Conservation (phyloP, 2,113 vertebrate genomes). For the Seriola quinqueradiata region DNA sequence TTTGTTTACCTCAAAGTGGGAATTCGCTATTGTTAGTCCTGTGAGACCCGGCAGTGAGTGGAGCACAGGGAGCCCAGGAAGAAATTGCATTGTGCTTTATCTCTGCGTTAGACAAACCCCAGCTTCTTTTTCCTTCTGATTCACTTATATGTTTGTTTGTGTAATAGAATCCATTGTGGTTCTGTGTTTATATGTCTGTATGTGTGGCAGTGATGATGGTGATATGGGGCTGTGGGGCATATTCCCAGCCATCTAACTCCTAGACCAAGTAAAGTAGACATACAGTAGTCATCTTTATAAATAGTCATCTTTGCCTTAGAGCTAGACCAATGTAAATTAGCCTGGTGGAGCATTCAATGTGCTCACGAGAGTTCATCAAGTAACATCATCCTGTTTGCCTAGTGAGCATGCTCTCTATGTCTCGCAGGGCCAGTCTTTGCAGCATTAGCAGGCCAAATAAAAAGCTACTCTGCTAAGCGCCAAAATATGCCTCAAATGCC, state of each 20-base stretch:
- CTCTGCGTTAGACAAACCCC: constrained; percentile 49
- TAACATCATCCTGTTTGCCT: constrained; percentile 66
- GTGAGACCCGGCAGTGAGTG: constrained; percentile 57
- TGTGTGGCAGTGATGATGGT: neutral
- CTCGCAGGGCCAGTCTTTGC: constrained; percentile 46
- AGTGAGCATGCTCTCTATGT: constrained; percentile 52
- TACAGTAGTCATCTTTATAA: constrained; percentile 64
- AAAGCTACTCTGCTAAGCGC: constrained; percentile 49
- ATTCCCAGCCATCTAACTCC: constrained; percentile 32
- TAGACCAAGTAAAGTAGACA: constrained; percentile 53
- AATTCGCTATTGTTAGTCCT: constrained; percentile 51
- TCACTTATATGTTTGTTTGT: constrained; percentile 59
- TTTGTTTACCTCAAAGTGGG: constrained; percentile 75
- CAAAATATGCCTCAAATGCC: constrained; percentile 32
- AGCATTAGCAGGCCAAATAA: constrained; percentile 58
- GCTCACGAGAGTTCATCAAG: constrained; percentile 74
- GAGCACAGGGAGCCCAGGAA: constrained; percentile 39
- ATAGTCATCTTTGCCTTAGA: constrained; percentile 67
- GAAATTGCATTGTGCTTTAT: constrained; percentile 58
- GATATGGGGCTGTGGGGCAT: constrained; percentile 36
- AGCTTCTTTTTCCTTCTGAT: constrained; percentile 45
- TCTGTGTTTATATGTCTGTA: constrained; percentile 30
- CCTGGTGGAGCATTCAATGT: constrained; percentile 53
- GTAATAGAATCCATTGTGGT: constrained; percentile 44
- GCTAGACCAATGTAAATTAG: constrained; percentile 73